Conservation (phyloP, 2,888 invertebrate species). For the Spilosoma lubricipeda region DNA sequence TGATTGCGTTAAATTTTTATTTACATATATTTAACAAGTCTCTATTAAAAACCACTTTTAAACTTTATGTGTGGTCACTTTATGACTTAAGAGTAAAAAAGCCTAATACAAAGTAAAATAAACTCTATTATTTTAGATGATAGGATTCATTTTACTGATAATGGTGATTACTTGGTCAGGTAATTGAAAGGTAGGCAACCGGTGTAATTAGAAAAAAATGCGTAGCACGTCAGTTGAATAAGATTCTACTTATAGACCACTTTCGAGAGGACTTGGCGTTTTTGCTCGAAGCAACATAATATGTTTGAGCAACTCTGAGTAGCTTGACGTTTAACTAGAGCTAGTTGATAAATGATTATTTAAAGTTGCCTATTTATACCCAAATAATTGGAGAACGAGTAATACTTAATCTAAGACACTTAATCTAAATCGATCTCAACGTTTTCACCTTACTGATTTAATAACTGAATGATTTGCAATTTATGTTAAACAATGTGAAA, state of each 20-base stretch:
- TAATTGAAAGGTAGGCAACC: conserved; percentile 55
- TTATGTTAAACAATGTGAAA: no score
- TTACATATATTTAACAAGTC: conserved; percentile 36
- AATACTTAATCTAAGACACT: neutral
- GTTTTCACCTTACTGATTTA: no score
- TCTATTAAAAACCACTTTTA: conserved; percentile 48
- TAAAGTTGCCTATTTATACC: neutral
- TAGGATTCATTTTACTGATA: conserved; percentile 10
- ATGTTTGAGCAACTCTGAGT: conserved; percentile 30
- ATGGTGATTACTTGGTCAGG: conserved; percentile 29
- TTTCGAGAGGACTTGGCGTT: conserved; percentile 42
- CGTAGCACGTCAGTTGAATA: conserved; percentile 41
- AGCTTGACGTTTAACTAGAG: conserved; percentile 24
- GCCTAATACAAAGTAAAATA: conserved; percentile 31
- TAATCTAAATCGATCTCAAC: neutral
- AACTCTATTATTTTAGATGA: conserved; percentile 18
- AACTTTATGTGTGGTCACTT: conserved; percentile 61
- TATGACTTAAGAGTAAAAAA: conserved; percentile 32
- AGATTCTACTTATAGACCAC: conserved; percentile 45
- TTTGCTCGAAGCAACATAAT: conserved; percentile 35
- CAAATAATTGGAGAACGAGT: neutral
- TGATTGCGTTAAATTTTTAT: conserved; percentile 44
- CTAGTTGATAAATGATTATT: conserved; percentile 17
- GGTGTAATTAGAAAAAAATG: conserved; percentile 55
- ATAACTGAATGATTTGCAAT: no score